Evolutionary conservation across 2,113 vertebrate genomes (phyloP).

Genomic region (Piprites chloris): DNA sequence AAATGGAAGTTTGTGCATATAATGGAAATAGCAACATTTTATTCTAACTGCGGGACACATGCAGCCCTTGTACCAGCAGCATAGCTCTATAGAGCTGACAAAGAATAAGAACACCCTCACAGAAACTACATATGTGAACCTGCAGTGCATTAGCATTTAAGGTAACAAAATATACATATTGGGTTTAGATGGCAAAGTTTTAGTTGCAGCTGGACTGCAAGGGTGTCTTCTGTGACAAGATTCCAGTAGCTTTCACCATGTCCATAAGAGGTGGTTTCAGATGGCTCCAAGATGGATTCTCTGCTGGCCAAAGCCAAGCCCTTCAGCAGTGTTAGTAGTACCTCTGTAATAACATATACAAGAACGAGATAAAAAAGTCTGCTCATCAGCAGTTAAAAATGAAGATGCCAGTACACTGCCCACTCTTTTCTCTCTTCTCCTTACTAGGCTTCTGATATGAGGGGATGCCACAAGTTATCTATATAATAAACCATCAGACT

Average conservation of each 20-base stretch:
- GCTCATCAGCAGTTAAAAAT: not conserved
- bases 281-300: fast-evolving
- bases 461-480: not conserved
- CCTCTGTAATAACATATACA: no score
- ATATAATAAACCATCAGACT: not conserved
- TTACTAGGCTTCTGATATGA: not conserved
- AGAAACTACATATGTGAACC: not conserved
- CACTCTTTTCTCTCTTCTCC: not conserved
- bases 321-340: not conserved
- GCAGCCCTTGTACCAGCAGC: not conserved
- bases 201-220: not conserved
- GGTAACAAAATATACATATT: not conserved
- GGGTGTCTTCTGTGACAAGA: not conserved
- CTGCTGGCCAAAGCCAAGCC: not conserved
- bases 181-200: not conserved
- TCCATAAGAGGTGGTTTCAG: not conserved
- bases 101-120: not conserved
- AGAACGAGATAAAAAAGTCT: not conserved
- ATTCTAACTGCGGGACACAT: not conserved
- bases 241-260: not conserved
- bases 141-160: not conserved
- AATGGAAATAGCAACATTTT: not conserved
- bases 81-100: not conserved
- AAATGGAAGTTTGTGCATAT: not conserved
- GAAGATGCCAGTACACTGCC: not conserved